Evolutionary conservation across 2,888 invertebrate species (phyloP).

Genomic region (Allacma fusca): DNA sequence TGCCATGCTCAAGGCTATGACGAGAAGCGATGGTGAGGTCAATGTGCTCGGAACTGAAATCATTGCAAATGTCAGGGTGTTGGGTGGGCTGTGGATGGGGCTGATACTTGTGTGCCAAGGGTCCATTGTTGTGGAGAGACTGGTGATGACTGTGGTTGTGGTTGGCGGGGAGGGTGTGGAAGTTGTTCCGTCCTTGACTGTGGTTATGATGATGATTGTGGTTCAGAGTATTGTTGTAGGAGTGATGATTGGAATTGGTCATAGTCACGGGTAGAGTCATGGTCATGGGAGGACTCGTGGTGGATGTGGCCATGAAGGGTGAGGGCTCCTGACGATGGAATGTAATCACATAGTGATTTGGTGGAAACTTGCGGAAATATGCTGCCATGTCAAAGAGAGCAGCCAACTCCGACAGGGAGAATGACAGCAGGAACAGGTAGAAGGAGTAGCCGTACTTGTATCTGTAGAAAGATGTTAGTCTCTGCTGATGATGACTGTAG

Average conservation of each 20-base stretch:
- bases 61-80: slow-evolving; percentile 58
- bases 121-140: slow-evolving; percentile 21
- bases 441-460: slow-evolving; percentile 61
- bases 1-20: slow-evolving; percentile 39
- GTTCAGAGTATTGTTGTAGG: background rate
- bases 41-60: slow-evolving; percentile 53
- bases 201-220: slow-evolving; percentile 22
- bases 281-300: slow-evolving; percentile 27
- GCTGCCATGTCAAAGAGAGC: slow-evolving; percentile 60
- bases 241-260: slow-evolving; percentile 20
- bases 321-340: slow-evolving; percentile 60
- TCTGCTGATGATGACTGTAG: slow-evolving; percentile 54
- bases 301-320: slow-evolving; percentile 54
- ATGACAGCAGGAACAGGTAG: slow-evolving; percentile 58
- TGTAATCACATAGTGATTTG: slow-evolving; percentile 59
- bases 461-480: slow-evolving; percentile 59
- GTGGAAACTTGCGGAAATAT: slow-evolving; percentile 58
- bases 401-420: slow-evolving; percentile 58
- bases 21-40: slow-evolving; percentile 44
- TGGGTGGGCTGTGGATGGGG: slow-evolving; percentile 38
- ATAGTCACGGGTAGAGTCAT: slow-evolving; percentile 23
- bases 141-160: slow-evolving; percentile 33
- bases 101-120: slow-evolving; percentile 44
- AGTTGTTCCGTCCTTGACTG: slow-evolving; percentile 27
- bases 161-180: slow-evolving; percentile 42